These are phyloP conservation scores for Psittacula echo DNA, from an alignment of 2,797 vertebrate genomes.

Conservation along the genomic window DNA sequence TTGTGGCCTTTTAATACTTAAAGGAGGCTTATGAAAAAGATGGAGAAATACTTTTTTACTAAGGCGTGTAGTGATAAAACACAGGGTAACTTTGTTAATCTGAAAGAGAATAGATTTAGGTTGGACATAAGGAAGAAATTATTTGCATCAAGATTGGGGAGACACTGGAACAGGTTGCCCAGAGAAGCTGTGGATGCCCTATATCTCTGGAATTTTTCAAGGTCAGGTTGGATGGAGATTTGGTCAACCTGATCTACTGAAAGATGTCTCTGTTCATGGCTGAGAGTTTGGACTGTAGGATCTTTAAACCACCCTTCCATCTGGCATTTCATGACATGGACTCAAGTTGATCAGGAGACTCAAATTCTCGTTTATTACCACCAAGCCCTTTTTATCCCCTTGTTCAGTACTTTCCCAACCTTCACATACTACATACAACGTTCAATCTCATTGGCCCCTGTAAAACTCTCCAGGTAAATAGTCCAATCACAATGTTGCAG, in stretches of 20 bases:
- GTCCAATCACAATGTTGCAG: no score
- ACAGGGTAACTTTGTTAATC: fast-evolving
- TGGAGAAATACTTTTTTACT: not conserved
- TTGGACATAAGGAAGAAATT: not conserved
- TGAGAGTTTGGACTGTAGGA: not conserved
- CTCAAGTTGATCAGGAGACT: no score
- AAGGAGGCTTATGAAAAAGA: not conserved
- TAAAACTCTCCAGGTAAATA: no score
- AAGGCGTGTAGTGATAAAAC: not conserved
- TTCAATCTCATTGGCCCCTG: no score
- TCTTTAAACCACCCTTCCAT: not conserved
- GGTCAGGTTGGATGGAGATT: not conserved
- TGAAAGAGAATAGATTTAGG: not conserved
- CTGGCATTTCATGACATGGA: no score
- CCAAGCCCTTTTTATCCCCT: no score
- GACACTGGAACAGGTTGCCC: not conserved
- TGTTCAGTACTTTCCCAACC: no score
- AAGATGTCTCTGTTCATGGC: not conserved
- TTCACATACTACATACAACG: no score
- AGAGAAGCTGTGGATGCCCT: not conserved
- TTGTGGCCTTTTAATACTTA: not conserved
- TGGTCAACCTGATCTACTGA: not conserved
- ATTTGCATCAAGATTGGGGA: fast-evolving
- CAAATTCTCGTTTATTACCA: no score
- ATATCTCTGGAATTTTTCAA: not conserved